Percentiles rank a stretch among this genome's conserved stretches.
Evolutionary conservation across 37 sponge, comb jelly and placozoan genomes (phyloP).

Genomic region (Axinella damicornis): DNA sequence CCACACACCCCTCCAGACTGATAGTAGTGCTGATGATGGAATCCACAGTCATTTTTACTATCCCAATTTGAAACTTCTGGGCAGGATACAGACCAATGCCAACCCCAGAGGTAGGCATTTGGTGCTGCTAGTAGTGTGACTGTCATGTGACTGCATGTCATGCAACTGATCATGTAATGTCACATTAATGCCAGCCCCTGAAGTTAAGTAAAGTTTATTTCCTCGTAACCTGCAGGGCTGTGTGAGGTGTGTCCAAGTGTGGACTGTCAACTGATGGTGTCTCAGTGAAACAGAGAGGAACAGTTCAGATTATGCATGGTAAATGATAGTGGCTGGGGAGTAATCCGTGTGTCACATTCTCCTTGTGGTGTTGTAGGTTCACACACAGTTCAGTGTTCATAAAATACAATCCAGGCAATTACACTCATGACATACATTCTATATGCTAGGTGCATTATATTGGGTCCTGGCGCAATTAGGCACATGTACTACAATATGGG

Average conservation of each 20-base stretch:
- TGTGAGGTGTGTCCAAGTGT: slow-evolving; percentile 72
- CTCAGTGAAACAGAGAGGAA: slow-evolving; percentile 53
- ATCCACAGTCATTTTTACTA: slow-evolving; percentile 88
- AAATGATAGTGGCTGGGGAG: too few relatives aligned
- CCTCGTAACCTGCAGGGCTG: slow-evolving; percentile 43
- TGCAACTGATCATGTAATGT: neutral
- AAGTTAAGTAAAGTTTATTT: too few relatives aligned
- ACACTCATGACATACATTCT: too few relatives aligned
- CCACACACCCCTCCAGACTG: slow-evolving; percentile 34
- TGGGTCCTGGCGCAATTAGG: too few relatives aligned
- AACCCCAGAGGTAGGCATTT: slow-evolving; percentile 71
- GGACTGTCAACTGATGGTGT: slow-evolving; percentile 65
- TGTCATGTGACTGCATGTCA: too few relatives aligned
- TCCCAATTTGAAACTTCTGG: slow-evolving; percentile 30
- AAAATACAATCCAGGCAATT: too few relatives aligned
- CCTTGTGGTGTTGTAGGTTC: too few relatives aligned
- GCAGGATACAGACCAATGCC: slow-evolving; percentile 41
- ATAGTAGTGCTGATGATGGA: slow-evolving; percentile 68
- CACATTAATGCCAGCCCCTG: neutral
- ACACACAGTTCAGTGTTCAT: too few relatives aligned
- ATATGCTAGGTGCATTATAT: too few relatives aligned
- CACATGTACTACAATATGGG: too few relatives aligned
- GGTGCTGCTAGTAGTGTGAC: too few relatives aligned
- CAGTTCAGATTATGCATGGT: slow-evolving; percentile 52
- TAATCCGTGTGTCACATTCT: neutral